Evolutionary conservation across 2,888 invertebrate genomes (phyloP).

Genomic region (Neoascia interrupta): DNA sequence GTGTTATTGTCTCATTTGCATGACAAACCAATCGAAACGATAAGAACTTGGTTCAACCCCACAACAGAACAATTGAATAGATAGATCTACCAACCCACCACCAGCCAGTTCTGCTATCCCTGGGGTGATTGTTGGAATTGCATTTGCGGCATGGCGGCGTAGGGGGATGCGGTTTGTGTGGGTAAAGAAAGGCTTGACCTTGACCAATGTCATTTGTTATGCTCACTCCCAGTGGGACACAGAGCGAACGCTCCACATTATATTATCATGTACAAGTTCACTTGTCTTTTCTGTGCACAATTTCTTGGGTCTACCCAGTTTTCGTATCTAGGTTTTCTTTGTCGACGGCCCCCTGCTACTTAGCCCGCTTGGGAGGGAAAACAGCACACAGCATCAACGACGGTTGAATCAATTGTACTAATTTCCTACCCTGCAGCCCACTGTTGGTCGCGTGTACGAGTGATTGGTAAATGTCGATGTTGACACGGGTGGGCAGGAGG

Average conservation of each 20-base stretch:
- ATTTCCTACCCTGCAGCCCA: slow-evolving; percentile 36
- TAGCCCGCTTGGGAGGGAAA: slow-evolving; percentile 41
- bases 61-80: too few relatives aligned
- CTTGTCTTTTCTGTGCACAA: too few relatives aligned
- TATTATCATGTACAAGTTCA: slow-evolving; percentile 6
- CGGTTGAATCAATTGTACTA: slow-evolving; percentile 56
- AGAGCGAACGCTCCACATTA: background rate
- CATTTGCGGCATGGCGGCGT: slow-evolving; percentile 23
- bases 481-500: slow-evolving; percentile 18
- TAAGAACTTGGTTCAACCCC: slow-evolving; percentile 11
- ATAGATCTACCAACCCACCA: background rate
- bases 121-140: slow-evolving; percentile 35
- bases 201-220: slow-evolving; percentile 54
- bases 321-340: too few relatives aligned
- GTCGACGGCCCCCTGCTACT: slow-evolving; percentile 3
- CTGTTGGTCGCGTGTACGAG: slow-evolving; percentile 32
- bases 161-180: too few relatives aligned
- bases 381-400: slow-evolving; percentile 43
- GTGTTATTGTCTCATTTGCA: slow-evolving; percentile 42
- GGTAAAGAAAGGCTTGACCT: slow-evolving; percentile 42
- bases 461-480: slow-evolving; percentile 49
- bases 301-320: too few relatives aligned
- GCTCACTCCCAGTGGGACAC: background rate
- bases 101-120: background rate
- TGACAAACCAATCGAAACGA: slow-evolving; percentile 39